Conservation (phyloP, 2,113 vertebrate species). For the Silurus meridionalis region DNA sequence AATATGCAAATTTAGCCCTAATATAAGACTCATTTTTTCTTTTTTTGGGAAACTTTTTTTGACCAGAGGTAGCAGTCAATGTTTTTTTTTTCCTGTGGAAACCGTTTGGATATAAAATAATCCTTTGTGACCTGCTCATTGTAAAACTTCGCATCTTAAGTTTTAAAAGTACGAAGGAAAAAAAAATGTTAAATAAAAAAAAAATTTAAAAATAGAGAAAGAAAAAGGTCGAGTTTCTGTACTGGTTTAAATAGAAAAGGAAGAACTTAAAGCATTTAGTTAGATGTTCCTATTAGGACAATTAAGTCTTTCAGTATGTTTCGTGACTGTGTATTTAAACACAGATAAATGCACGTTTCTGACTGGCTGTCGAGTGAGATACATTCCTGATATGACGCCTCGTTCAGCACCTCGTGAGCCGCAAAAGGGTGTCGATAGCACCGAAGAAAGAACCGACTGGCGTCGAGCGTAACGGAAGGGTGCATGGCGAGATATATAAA, state of each 20-base stretch:
- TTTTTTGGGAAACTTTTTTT: conserved; percentile 1
- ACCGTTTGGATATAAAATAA: background rate
- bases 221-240: conserved; percentile 8
- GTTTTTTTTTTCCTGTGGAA: background rate
- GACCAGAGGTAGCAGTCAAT: conserved; percentile 30
- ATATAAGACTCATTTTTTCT: background rate
- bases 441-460: conserved; percentile 2
- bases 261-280: background rate
- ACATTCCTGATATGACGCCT: conserved; percentile 26
- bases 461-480: conserved; percentile 58
- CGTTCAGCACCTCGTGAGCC: background rate
- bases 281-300: background rate
- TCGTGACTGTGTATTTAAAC: conserved; percentile 4
- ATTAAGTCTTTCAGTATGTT: background rate
- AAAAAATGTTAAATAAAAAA: background rate
- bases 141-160: background rate
- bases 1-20: conserved; percentile 53
- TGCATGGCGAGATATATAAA: conserved; percentile 65
- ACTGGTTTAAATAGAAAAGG: background rate
- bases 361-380: conserved; percentile 20
- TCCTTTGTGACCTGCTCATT: background rate
- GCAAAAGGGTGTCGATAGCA: too few species aligned
- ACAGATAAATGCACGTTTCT: background rate
- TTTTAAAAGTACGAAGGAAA: conserved; percentile 2
- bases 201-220: background rate